These are phyloP conservation scores for Dermatophagoides farinae DNA, from an alignment of 1,140 invertebrate genomes.

Conservation along the genomic window DNA sequence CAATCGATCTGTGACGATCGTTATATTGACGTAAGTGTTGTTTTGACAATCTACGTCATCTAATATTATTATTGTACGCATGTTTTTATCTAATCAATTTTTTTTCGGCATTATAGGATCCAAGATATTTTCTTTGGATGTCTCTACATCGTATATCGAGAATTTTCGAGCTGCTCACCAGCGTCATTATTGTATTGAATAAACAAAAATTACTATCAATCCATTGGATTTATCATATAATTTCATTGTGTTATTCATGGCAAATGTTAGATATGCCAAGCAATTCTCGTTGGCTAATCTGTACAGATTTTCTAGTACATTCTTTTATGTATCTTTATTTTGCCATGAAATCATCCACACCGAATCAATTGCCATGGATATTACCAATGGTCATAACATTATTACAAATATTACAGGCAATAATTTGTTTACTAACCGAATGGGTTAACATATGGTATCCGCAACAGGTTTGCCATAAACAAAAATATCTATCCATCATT, in stretches of 20 bases:
- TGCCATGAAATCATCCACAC: conserved; percentile 28
- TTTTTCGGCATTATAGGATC: not conserved
- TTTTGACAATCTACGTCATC: too few relatives aligned
- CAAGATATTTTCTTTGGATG: conserved; percentile 48
- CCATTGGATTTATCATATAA: conserved; percentile 37
- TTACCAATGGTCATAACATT: too few relatives aligned
- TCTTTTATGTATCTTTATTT: conserved; percentile 31
- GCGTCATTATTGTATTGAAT: conserved; percentile 31
- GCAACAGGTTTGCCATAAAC: too few relatives aligned
- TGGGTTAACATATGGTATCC: too few relatives aligned
- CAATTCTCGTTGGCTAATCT: conserved; percentile 28
- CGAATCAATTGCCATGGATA: too few relatives aligned
- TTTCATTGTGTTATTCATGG: conserved; percentile 52
- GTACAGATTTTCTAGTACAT: conserved; percentile 34
- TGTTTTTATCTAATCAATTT: too few relatives aligned
- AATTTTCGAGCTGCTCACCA: conserved; percentile 36
- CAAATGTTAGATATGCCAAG: conserved; percentile 83
- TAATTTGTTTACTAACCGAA: too few relatives aligned
- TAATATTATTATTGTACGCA: too few relatives aligned
- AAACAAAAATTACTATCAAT: conserved; percentile 36
- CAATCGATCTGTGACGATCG: conserved; percentile 71
- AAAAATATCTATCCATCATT: too few relatives aligned
- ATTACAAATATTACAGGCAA: too few relatives aligned
- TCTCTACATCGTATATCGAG: conserved; percentile 86
- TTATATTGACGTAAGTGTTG: conserved; percentile 28